phyloP scores from a whole-genome alignment of 2,888 invertebrate genomes.

The Sinohyriopsis cumingii region DNA sequence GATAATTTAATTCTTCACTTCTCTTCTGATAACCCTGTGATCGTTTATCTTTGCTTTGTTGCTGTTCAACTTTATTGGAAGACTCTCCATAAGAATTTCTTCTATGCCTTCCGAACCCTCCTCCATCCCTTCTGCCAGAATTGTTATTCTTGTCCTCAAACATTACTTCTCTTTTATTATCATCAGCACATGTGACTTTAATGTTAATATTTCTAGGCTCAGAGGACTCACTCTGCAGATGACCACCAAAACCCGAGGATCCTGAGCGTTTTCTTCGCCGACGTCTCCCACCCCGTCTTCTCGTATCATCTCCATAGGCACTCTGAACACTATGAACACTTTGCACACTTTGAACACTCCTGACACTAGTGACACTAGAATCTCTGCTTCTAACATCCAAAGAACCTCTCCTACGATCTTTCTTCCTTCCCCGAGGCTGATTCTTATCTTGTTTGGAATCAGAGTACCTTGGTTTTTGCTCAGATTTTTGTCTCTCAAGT shows the following conservation, averaged over 20 bases:
- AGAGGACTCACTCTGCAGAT: slow-evolving; percentile 26
- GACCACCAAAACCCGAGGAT: slow-evolving; percentile 19
- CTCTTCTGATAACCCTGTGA: slow-evolving; percentile 12
- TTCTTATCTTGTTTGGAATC: background rate
- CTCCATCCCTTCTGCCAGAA: slow-evolving; percentile 6
- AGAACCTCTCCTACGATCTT: background rate
- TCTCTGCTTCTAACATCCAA: slow-evolving; percentile 42
- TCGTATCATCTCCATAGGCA: slow-evolving; percentile 32
- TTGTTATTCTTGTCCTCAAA: slow-evolving; percentile 15
- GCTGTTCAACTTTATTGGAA: slow-evolving; percentile 11
- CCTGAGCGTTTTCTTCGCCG: slow-evolving; percentile 11
- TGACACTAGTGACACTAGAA: slow-evolving; percentile 51
- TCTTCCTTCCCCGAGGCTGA: background rate
- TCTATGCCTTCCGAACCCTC: slow-evolving; percentile 6
- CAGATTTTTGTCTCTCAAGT: background rate
- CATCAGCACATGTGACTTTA: slow-evolving; percentile 29
- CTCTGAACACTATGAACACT: slow-evolving; percentile 36
- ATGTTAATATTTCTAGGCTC: slow-evolving; percentile 17
- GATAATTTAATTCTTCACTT: slow-evolving; percentile 6
- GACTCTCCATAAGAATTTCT: slow-evolving; percentile 9
- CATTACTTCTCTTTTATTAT: slow-evolving; percentile 30
- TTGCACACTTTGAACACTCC: slow-evolving; percentile 42
- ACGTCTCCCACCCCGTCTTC: slow-evolving; percentile 31
- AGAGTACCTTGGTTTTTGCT: background rate
- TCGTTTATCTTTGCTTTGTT: slow-evolving; percentile 27